These are phyloP conservation scores for Apodemia hepburni DNA, from an alignment of 2,888 invertebrate species.

Conservation along the genomic window DNA sequence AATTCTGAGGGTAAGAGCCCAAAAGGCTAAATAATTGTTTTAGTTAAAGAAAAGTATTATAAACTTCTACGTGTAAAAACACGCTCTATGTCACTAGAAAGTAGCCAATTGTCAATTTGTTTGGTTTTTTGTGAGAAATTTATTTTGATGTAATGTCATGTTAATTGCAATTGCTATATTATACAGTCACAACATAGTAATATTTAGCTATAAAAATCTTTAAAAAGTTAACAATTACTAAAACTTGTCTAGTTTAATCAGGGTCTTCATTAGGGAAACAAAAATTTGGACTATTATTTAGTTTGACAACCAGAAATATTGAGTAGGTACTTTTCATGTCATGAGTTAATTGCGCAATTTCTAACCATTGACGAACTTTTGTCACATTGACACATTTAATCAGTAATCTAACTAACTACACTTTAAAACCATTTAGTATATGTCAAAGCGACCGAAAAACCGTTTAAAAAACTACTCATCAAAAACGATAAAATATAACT, in stretches of 20 bases:
- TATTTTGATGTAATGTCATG: not conserved
- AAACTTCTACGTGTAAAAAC: conserved; percentile 2
- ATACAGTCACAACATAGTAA: not conserved
- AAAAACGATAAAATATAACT: too few relatives aligned
- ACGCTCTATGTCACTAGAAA: conserved; percentile 2
- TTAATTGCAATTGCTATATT: not conserved
- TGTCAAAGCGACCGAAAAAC: too few relatives aligned
- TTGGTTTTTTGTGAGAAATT: conserved; percentile 10
- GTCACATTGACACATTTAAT: too few relatives aligned
- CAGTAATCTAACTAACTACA: too few relatives aligned
- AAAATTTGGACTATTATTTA: not conserved
- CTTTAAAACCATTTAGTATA: too few relatives aligned
- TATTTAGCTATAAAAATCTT: not conserved
- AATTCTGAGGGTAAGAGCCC: conserved; percentile 89
- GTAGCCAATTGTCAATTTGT: conserved; percentile 5
- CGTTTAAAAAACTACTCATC: too few relatives aligned
- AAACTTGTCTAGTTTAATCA: too few relatives aligned
- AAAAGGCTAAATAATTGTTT: conserved; percentile 33
- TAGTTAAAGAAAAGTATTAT: not conserved
- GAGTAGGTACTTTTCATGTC: not conserved
- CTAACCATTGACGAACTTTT: not conserved
- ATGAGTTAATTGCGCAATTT: not conserved
- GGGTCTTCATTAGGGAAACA: not conserved
- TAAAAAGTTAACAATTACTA: too few relatives aligned
- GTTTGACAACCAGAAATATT: not conserved